Percentiles rank a stretch among this genome's conserved stretches.
phyloP scores from a whole-genome alignment of 2,113 vertebrate genomes.

The Coreoperca whiteheadi region DNA sequence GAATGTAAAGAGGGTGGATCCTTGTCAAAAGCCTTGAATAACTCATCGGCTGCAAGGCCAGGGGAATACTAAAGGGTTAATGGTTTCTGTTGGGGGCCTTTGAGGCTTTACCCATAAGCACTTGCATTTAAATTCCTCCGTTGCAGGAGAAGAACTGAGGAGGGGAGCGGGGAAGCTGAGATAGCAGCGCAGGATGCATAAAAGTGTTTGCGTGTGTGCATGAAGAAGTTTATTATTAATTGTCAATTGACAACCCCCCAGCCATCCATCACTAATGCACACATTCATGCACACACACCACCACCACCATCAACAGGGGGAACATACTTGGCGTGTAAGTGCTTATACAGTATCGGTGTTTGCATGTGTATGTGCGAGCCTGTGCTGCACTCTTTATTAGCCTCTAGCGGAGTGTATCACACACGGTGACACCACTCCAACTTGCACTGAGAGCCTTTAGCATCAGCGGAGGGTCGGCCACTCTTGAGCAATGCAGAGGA shows the following conservation, averaged over 20 bases:
- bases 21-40: constrained; percentile 70
- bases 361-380: constrained; percentile 20
- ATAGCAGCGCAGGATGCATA: constrained; percentile 44
- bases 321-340: constrained; percentile 1
- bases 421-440: constrained; percentile 30
- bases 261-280: constrained; percentile 52
- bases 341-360: constrained; percentile 31
- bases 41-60: constrained; percentile 59
- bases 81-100: constrained; percentile 63
- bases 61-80: constrained; percentile 74
- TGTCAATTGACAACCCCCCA: constrained; percentile 48
- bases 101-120: constrained; percentile 62
- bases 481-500: constrained; percentile 42
- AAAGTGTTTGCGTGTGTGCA: constrained; percentile 40
- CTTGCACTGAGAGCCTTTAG: constrained; percentile 37
- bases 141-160: constrained; percentile 38
- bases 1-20: constrained; percentile 60
- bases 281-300: constrained; percentile 21
- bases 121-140: constrained; percentile 65
- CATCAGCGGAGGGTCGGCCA: constrained; percentile 23
- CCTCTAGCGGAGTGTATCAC: constrained; percentile 27
- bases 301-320: constrained; percentile 8
- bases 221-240: constrained; percentile 50
- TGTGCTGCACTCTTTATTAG: constrained; percentile 39
- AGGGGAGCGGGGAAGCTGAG: constrained; percentile 26